Conservation (phyloP, 2,113 vertebrate species). For the Spilogale gracilis region DNA sequence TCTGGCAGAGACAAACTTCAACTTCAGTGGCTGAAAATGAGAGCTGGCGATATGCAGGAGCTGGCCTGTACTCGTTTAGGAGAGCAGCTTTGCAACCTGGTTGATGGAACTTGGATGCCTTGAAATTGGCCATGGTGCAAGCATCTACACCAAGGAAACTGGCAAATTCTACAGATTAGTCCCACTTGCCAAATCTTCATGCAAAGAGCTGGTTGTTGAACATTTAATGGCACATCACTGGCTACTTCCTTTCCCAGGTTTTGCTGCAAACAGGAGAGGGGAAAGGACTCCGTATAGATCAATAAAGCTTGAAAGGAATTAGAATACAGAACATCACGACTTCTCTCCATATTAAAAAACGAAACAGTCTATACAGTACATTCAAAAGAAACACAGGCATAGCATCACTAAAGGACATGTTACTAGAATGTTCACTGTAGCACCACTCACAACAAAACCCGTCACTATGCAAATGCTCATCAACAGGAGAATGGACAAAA, state of each 20-base stretch:
- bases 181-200: not conserved
- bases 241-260: not conserved
- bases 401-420: not conserved
- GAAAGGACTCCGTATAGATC: not conserved
- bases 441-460: not conserved
- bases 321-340: not conserved
- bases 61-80: not conserved
- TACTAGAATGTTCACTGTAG: not conserved
- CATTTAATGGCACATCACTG: not conserved
- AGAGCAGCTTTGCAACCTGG: not conserved
- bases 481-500: not conserved
- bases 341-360: not conserved
- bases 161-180: not conserved
- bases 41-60: not conserved
- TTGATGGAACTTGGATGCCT: not conserved
- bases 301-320: not conserved
- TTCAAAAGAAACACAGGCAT: not conserved
- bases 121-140: not conserved
- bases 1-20: not conserved
- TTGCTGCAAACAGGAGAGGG: not conserved
- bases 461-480: not conserved
- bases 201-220: not conserved
- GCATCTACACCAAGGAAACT: slow-evolving; percentile 23
- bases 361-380: not conserved
- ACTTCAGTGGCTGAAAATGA: not conserved